Base-by-base conservation (phyloP, 2,888 invertebrate species). In the Tupiocoris notatus region DNA sequence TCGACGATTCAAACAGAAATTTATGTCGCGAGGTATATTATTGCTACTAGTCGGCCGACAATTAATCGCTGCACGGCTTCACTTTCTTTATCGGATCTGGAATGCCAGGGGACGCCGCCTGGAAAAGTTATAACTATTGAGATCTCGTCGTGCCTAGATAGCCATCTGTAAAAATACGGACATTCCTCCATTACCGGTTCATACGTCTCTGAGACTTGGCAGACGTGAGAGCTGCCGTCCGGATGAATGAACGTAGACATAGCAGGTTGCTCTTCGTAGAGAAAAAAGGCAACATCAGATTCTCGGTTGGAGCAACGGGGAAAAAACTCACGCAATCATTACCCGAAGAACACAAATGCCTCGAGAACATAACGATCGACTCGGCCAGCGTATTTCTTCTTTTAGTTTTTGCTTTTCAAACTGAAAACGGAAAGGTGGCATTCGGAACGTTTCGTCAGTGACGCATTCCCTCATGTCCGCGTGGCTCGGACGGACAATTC, bases 391-490 rank as follows among this genome's bases (percentile, higher is more conserved):
- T 24, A 39, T 24, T 65, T 18, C 25, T 24, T 65, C 65, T 25
- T 65, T 25, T 12, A 25, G 9, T 39, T 39, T 39, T 39, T 39
- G 3, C 39, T 12, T 7, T 3, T 39, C 39, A 39, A 39, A 39
- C 39, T 39, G 39, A 39, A 39, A 12, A 3, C 12, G 39, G 39
- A 39, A 39, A 39, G 39, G 39, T 39, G 39, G 3, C 39, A 39
- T 24, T 39, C 25, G 39, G 56, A 56, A 67, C 67, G 67, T 67
- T 67, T 67, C 67, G 67, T 67, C 67, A 67, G 16, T 21, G 67
- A 39, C 22, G 57, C 67, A 67, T 67, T 67, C 67, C 67, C 67
- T 56, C 67, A 67, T 67, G 67, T 58, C 22, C 71, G 16, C 12
- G 24, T 7, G 59, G 59, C 20, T 59, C 20, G 18, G 20, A 59